These are phyloP conservation scores for Anomalospiza imberbis DNA, from an alignment of 2,797 vertebrate genomes.

Conservation along the genomic window DNA sequence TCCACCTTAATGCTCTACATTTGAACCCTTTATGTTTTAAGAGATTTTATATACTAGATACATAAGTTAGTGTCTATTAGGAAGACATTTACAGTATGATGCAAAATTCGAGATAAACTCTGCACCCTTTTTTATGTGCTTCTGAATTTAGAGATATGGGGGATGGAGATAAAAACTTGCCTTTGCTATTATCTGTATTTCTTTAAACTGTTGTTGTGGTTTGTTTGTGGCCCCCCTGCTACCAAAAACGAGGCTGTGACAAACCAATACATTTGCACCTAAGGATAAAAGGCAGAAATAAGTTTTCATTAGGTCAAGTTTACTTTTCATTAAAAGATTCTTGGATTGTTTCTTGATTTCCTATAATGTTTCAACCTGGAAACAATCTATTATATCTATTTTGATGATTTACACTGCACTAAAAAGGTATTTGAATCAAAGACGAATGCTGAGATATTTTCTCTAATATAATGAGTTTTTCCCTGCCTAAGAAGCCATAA, in stretches of 20 bases:
- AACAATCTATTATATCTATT: conserved; percentile 37
- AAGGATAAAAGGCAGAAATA: conserved; percentile 59
- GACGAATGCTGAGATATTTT: background rate
- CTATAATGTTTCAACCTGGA: conserved; percentile 50
- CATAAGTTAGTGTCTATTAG: background rate
- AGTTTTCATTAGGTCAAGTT: conserved; percentile 59
- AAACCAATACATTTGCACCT: background rate
- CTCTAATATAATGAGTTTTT: background rate
- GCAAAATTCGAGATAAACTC: background rate
- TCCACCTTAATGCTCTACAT: background rate
- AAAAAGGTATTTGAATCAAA: conserved; percentile 48
- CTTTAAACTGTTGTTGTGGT: background rate
- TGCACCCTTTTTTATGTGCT: background rate
- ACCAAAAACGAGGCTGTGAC: background rate
- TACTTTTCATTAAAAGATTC: conserved; percentile 61
- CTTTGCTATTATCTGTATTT: background rate
- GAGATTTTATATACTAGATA: background rate
- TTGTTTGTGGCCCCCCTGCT: background rate
- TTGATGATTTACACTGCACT: conserved; percentile 21
- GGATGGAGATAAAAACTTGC: background rate
- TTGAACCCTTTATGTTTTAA: background rate
- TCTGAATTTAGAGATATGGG: background rate
- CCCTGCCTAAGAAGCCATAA: background rate
- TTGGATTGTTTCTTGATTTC: conserved; percentile 53
- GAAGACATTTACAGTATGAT: background rate